Base-by-base conservation (phyloP, 2,888 invertebrate species). In the Hemicrepidius hirtus region DNA sequence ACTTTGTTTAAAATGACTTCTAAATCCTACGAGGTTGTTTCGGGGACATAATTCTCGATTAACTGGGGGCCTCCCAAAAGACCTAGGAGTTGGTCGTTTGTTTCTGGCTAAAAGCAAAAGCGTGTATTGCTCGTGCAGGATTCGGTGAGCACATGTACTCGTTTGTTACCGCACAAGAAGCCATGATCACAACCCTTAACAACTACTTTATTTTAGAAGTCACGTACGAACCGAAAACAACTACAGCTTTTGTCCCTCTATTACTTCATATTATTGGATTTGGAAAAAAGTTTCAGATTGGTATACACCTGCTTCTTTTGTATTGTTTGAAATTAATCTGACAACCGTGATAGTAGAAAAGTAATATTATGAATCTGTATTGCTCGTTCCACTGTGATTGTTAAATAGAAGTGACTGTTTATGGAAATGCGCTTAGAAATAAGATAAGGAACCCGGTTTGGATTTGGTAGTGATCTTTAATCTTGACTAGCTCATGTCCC, bases 71-170 rank as follows among this genome's bases (percentile, higher is more conserved):
- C 77, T 79, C 81, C 82, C 82, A 73, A 70, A 80, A 80, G 80
- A 77, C 75, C 76, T 75, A 80, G 78, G 80, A 80, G 79, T 78
- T 77, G 78, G 76, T 79, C 80, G 82, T 82, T 82, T 82, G 80
- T 82, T 79, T 80, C 75, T 74, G 74, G 76, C 81, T 83, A 83
- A 83, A 83, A 83, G 83, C 82, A 79, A 83, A 83, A 82, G 78
- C 83, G 77, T 83, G 83, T 83, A 80, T 75, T 71, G 75, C 76
- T 49, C 68, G 72, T 68, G 64, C 64, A 68, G 55, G 68, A 63
- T 72, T 68, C 63, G 24, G 72, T 41, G 28, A 72, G 72, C 72
- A 72, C 68, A 72, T 72, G 72, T 64, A 72, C 67, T 72, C 68
- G 64, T 72, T 72, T 64, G 68, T 72, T 68, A 68, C 64, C 40